phyloP scores from a whole-genome alignment of 2,113 vertebrate species.

The Nothoprocta perdicaria region DNA sequence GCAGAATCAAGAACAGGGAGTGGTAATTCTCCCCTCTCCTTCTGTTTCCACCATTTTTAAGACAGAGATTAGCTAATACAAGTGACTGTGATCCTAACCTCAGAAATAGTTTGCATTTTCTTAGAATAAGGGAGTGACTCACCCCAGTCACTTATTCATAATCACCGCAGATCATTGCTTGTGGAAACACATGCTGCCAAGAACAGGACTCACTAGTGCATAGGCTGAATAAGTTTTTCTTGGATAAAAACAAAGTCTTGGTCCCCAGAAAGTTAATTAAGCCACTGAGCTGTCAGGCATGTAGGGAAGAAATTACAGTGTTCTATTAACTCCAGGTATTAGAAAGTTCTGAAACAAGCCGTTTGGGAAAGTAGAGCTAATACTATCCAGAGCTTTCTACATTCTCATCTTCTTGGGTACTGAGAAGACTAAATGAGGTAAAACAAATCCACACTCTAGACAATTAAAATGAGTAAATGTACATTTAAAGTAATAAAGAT shows the following conservation, averaged over 20 bases:
- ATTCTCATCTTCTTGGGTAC: background rate
- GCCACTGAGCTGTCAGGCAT: conserved; percentile 19
- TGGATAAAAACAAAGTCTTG: background rate
- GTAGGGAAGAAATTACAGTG: background rate
- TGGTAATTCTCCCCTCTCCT: background rate
- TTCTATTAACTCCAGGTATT: background rate
- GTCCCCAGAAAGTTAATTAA: conserved; percentile 43
- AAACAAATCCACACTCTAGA: background rate
- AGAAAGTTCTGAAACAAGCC: background rate
- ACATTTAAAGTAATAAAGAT: background rate
- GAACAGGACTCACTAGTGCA: background rate
- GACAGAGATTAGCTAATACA: background rate
- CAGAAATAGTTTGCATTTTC: conserved; percentile 59
- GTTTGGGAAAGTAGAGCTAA: background rate
- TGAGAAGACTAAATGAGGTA: background rate
- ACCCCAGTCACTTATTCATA: conserved; percentile 40
- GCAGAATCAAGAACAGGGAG: background rate
- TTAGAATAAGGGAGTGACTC: conserved; percentile 58
- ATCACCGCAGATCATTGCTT: background rate
- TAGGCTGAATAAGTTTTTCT: conserved; percentile 28
- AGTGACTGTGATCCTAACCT: conserved; percentile 22
- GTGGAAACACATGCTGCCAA: conserved; percentile 34
- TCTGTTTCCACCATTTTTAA: background rate
- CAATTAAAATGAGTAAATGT: no score
- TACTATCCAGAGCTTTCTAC: background rate